phyloP scores from a whole-genome alignment of 1,140 invertebrate species.

The Leptoteleia sp. region DNA sequence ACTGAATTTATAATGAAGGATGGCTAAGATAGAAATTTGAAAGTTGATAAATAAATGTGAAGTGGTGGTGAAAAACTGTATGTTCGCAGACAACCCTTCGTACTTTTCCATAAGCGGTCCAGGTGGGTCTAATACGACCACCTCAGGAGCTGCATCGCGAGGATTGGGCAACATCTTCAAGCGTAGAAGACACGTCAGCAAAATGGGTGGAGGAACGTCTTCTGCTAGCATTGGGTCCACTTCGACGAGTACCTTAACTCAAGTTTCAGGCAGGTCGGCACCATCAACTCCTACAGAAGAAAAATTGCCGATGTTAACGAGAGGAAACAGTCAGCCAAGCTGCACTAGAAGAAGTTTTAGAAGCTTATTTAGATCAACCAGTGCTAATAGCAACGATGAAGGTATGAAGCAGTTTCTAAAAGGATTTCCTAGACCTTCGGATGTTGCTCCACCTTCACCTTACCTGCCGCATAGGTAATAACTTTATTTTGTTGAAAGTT shows the following conservation, averaged over 20 bases:
- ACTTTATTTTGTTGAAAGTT: too few relatives aligned
- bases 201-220: slow-evolving; percentile 71
- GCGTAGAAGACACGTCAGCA: slow-evolving; percentile 62
- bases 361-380: slow-evolving; percentile 81
- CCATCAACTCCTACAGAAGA: slow-evolving; percentile 70
- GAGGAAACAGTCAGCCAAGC: slow-evolving; percentile 52
- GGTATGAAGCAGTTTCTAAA: slow-evolving; percentile 81
- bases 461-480: slow-evolving; percentile 69
- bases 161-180: slow-evolving; percentile 73
- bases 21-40: too few relatives aligned
- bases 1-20: too few relatives aligned
- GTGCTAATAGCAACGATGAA: slow-evolving; percentile 81
- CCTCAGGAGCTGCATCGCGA: slow-evolving; percentile 44
- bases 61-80: slow-evolving; percentile 40
- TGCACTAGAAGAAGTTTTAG: slow-evolving; percentile 75
- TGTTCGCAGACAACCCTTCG: slow-evolving; percentile 83
- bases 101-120: slow-evolving; percentile 82
- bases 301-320: slow-evolving; percentile 67
- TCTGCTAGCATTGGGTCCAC: slow-evolving; percentile 66
- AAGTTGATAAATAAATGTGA: too few relatives aligned
- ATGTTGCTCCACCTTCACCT: slow-evolving; percentile 82
- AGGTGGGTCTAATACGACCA: slow-evolving; percentile 43
- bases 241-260: slow-evolving; percentile 63
- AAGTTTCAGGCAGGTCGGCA: slow-evolving; percentile 64
- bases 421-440: slow-evolving; percentile 82